Base-by-base conservation (phyloP, 2,888 invertebrate species). In the Aporophyla lueneburgensis region DNA sequence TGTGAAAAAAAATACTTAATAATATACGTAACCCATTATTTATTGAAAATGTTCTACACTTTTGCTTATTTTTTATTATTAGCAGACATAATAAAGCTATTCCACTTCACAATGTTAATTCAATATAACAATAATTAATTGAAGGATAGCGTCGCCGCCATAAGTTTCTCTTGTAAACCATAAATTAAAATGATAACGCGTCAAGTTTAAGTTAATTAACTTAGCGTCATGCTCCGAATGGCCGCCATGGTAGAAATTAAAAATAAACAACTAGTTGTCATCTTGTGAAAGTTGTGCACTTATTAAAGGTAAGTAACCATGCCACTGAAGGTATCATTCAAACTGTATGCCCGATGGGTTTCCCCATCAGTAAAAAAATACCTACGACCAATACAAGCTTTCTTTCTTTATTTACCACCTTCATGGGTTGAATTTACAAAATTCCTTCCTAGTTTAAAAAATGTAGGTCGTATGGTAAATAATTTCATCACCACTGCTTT, bases 221-320 rank as follows among this genome's bases (percentile, higher is more conserved):
- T 81, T 54, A 16, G 49, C 49, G 54, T 85, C 76, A 85, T 43
- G 83, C 73, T 85, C 83, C 40, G 27, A 54, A 76, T 84, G 14
- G 7, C 40, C 2, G 51, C 10, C 61, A 83, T 83, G 76, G 81
- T 63, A 65, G 61, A 70, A 80, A 78, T 71, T 70, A 63, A 80
- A 69, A 73, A 56, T 33, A 66, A 80, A 62, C 51, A 49, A 53
- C 16, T 49, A n/a, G 58, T n/a, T 74, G 62, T 51, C 71, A 58
- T 65, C 49, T 61, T 33, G 80, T 16, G 81, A 82, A 82, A 82
- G 81, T 84, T 74, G 0, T 59, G 53, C 58, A 63, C 21, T 72
- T 46, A 2, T 0, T 19, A n/a, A n/a, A 72, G 46, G 6, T 46
- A 19, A 71, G 54, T 33, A 5, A 19, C 6, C 10, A 46, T 33